phyloP scores from a whole-genome alignment of 2,797 vertebrate genomes.

The Sebastolobus altivelis region DNA sequence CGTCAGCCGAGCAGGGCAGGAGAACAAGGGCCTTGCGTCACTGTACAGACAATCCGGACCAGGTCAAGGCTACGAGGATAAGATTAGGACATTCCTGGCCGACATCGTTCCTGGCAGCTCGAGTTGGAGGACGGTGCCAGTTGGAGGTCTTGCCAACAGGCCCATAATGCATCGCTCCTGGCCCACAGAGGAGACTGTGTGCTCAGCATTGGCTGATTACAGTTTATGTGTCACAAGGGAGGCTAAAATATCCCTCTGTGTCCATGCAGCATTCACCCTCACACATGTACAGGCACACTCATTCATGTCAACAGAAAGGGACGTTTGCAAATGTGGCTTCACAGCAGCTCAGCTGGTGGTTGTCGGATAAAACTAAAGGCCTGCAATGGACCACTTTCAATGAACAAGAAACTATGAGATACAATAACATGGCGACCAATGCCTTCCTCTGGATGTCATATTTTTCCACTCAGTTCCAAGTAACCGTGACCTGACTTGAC shows the following conservation, averaged over 20 bases:
- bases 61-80: constrained; percentile 77
- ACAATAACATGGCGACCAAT: too few species aligned
- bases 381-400: constrained; percentile 1
- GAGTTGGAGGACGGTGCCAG: constrained; percentile 48
- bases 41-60: constrained; percentile 56
- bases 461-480: neutral
- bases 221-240: constrained; percentile 63
- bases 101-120: constrained; percentile 57
- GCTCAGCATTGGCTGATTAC: constrained; percentile 44
- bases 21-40: constrained; percentile 75
- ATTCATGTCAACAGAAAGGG: constrained; percentile 46
- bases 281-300: constrained; percentile 57
- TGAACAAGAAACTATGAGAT: neutral
- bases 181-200: constrained; percentile 31
- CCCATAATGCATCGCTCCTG: constrained; percentile 57
- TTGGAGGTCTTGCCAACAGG: constrained; percentile 39
- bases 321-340: constrained; percentile 44
- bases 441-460: neutral
- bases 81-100: constrained; percentile 78
- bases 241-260: constrained; percentile 62
- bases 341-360: constrained; percentile 1
- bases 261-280: constrained; percentile 35
- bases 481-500: neutral
- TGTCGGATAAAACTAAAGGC: constrained; percentile 8
- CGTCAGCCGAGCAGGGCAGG: constrained; percentile 53